Percentiles rank a stretch among this genome's conserved stretches.
These are phyloP conservation scores for Lepisosteus osseus DNA, from an alignment of 2,113 vertebrate genomes.

Conservation along the genomic window DNA sequence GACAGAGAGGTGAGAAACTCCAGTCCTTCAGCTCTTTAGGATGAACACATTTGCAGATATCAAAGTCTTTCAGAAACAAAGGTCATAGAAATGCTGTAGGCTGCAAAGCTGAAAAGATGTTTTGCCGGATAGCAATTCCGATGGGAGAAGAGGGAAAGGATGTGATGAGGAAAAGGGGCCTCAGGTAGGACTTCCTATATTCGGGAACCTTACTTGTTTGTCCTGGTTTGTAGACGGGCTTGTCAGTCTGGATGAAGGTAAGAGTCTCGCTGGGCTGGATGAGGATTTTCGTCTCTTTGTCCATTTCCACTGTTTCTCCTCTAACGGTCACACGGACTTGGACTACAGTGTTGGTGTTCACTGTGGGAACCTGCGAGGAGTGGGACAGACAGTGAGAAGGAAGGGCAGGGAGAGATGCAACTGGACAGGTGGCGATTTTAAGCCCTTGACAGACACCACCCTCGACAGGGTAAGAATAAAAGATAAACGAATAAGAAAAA, in stretches of 20 bases:
- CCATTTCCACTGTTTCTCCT: not conserved
- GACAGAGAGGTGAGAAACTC: too few species aligned
- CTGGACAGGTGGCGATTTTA: conserved; percentile 5
- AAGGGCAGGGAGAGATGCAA: not conserved
- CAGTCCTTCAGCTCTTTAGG: too few species aligned
- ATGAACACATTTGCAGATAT: too few species aligned
- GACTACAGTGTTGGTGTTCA: conserved; percentile 28
- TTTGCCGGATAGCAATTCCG: too few species aligned
- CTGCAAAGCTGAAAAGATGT: too few species aligned
- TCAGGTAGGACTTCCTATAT: too few species aligned
- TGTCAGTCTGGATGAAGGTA: conserved; percentile 56
- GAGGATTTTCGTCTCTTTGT: conserved; percentile 42
- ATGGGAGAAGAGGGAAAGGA: too few species aligned
- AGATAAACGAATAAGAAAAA: not conserved
- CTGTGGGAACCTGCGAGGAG: conserved; percentile 49
- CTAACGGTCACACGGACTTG: conserved; percentile 29
- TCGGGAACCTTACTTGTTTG: conserved; percentile 44
- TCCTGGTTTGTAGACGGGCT: conserved; percentile 67
- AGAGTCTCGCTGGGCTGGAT: conserved; percentile 40
- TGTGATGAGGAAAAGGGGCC: too few species aligned
- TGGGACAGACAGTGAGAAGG: not conserved
- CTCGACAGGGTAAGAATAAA: not conserved
- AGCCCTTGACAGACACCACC: conserved; percentile 28
- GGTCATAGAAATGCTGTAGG: too few species aligned
- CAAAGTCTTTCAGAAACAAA: too few species aligned